Evolutionary conservation across 2,797 vertebrate genomes (phyloP).

Genomic region (Aplochiton taeniatus): DNA sequence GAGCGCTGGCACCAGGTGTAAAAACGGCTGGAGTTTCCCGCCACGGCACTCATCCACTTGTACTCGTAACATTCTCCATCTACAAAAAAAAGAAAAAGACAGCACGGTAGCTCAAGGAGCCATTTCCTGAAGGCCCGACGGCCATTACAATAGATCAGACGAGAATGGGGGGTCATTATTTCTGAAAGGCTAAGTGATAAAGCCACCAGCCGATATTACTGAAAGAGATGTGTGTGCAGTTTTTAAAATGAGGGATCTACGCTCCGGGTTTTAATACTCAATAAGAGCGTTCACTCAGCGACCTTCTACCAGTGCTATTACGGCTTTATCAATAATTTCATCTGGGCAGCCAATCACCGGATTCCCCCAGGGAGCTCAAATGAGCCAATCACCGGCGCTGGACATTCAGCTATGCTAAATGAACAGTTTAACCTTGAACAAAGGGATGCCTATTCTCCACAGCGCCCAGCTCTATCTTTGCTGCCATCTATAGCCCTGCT

Average conservation of each 20-base stretch:
- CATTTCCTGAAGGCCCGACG: no score
- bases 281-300: conserved; percentile 61
- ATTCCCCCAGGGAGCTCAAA: conserved; percentile 53
- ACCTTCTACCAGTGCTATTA: conserved; percentile 66
- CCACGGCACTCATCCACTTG: conserved; percentile 85
- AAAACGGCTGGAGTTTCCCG: conserved; percentile 78
- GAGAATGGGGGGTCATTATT: no score
- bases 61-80: conserved; percentile 93
- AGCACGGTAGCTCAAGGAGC: background rate
- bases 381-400: conserved; percentile 48
- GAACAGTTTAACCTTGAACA: conserved; percentile 66
- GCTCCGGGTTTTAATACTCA: conserved; percentile 52
- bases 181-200: no score
- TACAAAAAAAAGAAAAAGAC: conserved; percentile 50
- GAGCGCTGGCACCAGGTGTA: conserved; percentile 92
- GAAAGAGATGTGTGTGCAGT: background rate
- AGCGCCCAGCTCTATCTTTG: conserved; percentile 8
- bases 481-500: conserved; percentile 13
- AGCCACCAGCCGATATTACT: background rate
- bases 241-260: background rate
- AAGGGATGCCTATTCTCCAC: conserved; percentile 39
- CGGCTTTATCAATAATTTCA: conserved; percentile 67
- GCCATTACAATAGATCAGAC: no score
- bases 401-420: conserved; percentile 34
- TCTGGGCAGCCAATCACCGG: conserved; percentile 60